phyloP scores from a whole-genome alignment of 2,113 vertebrate genomes.

The Labeo rohita region DNA sequence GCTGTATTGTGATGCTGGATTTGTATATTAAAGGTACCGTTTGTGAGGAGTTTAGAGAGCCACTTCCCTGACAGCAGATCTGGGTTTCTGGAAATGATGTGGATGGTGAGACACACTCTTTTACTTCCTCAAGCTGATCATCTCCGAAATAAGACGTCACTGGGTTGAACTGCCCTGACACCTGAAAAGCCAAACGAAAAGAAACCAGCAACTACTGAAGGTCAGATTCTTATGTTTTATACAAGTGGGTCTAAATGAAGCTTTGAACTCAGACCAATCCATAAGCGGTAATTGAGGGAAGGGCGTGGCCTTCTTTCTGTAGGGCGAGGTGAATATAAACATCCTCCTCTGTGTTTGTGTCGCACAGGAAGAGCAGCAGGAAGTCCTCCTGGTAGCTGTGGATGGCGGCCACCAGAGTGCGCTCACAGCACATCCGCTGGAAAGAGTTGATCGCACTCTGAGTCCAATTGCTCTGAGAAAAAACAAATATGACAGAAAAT shows the following conservation, averaged over 20 bases:
- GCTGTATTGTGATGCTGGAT: neutral
- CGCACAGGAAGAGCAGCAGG: slow-evolving; percentile 88
- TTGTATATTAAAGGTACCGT: neutral
- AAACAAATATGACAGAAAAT: neutral
- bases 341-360: slow-evolving; percentile 85
- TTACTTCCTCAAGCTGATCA: slow-evolving; percentile 62
- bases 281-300: slow-evolving; percentile 67
- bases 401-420: slow-evolving; percentile 82
- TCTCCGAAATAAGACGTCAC: slow-evolving; percentile 79
- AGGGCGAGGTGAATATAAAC: slow-evolving; percentile 84
- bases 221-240: neutral
- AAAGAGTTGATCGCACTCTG: slow-evolving; percentile 77
- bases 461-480: slow-evolving; percentile 82
- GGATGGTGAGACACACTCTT: slow-evolving; percentile 29
- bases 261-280: slow-evolving; percentile 22
- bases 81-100: neutral
- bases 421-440: slow-evolving; percentile 78
- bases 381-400: slow-evolving; percentile 82
- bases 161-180: slow-evolving; percentile 75
- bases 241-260: neutral
- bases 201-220: neutral
- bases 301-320: slow-evolving; percentile 77
- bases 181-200: slow-evolving; percentile 67
- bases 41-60: neutral
- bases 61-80: neutral